phyloP scores from a whole-genome alignment of 1,140 invertebrate genomes.

The Leptinotarsa defecta region DNA sequence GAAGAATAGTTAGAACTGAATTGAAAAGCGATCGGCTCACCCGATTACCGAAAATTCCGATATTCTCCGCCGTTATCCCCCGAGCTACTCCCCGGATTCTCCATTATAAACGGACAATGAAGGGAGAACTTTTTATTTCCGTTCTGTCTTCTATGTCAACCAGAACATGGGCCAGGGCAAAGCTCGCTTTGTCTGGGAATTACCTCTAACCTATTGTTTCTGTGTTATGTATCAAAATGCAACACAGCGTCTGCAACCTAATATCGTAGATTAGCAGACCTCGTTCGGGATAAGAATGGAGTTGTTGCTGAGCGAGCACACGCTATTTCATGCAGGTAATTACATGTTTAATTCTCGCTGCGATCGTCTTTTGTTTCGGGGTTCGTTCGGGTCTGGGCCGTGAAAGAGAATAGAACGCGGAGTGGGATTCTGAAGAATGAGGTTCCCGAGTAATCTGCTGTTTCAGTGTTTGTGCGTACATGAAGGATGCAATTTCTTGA shows the following conservation, averaged over 20 bases:
- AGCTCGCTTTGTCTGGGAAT: conserved; percentile 21
- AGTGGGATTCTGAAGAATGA: background rate
- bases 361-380: conserved; percentile 2
- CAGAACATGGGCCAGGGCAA: conserved; percentile 9
- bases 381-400: background rate
- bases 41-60: too few relatives aligned
- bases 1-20: too few relatives aligned
- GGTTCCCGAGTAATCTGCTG: too few relatives aligned
- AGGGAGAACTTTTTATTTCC: background rate
- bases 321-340: conserved; percentile 8
- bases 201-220: conserved; percentile 25
- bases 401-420: background rate
- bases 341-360: background rate
- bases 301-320: conserved; percentile 7
- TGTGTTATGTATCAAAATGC: conserved; percentile 19
- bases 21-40: too few relatives aligned
- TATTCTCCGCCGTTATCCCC: too few relatives aligned
- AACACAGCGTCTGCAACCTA: conserved; percentile 15
- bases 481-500: too few relatives aligned
- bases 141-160: background rate
- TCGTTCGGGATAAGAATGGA: conserved; percentile 12
- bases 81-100: background rate
- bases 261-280: conserved; percentile 16
- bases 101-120: background rate
- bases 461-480: too few relatives aligned